A percentile compares a stretch with the other conserved stretches of the same genome.
Evolutionary conservation across 2,888 invertebrate species (phyloP).

Genomic region (Melipona bicolor): DNA sequence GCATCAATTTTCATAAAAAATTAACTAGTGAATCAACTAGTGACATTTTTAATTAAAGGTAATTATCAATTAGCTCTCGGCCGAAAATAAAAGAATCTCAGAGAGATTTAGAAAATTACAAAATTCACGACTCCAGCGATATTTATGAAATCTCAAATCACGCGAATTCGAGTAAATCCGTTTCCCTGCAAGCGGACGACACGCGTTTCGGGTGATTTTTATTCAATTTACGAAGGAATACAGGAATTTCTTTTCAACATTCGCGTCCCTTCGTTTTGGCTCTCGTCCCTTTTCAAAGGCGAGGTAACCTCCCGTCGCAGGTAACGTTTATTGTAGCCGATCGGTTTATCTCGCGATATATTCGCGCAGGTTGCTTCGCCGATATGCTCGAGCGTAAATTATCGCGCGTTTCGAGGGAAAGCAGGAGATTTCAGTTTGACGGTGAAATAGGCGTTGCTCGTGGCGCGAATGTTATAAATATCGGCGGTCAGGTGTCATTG

Average conservation of each 20-base stretch:
- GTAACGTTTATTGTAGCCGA: conserved; percentile 29
- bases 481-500: conserved; percentile 70
- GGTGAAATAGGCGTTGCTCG: conserved; percentile 27
- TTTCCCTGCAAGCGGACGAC: neutral
- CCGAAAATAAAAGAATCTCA: no score
- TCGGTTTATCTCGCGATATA: conserved; percentile 29
- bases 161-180: neutral
- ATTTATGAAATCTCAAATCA: neutral
- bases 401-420: conserved; percentile 26
- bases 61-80: no score
- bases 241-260: neutral
- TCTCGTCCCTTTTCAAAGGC: neutral
- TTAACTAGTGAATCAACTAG: no score
- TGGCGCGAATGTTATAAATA: conserved; percentile 35
- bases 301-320: neutral
- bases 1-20: no score
- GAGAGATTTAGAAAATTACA: no score
- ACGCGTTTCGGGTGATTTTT: neutral
- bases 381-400: conserved; percentile 29
- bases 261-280: neutral
- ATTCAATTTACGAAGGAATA: neutral
- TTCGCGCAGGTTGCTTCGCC: conserved; percentile 16
- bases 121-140: no score
- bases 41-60: no score
- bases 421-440: conserved; percentile 20